These are phyloP conservation scores for Danio jaintianensis DNA, from an alignment of 2,797 vertebrate genomes.

Conservation along the genomic window DNA sequence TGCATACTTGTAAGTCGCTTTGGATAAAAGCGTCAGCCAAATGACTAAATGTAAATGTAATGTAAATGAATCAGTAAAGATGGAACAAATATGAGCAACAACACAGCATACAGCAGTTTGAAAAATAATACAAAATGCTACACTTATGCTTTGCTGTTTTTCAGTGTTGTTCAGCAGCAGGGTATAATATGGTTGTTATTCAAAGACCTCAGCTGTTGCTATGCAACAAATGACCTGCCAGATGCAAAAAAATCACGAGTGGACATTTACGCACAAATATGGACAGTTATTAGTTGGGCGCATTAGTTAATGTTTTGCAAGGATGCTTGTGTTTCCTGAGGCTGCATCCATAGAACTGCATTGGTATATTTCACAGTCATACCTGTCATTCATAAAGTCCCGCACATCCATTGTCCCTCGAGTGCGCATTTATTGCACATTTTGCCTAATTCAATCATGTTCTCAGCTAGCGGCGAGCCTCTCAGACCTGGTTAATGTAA, in stretches of 20 bases:
- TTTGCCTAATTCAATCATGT: constrained; percentile 4
- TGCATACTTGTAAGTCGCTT: too few species aligned
- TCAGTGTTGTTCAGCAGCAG: background rate
- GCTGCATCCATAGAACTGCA: background rate
- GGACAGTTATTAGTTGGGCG: constrained; percentile 29
- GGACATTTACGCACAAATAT: constrained; percentile 20
- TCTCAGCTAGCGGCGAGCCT: too few species aligned
- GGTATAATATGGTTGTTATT: constrained; percentile 21
- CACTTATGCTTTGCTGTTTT: background rate
- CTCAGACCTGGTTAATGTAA: background rate
- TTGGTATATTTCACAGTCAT: background rate
- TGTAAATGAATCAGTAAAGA: background rate
- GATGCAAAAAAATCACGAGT: constrained; percentile 11
- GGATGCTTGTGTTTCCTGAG: background rate
- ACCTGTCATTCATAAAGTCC: background rate
- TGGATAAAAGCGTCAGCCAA: too few species aligned
- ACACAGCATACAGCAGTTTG: too few species aligned
- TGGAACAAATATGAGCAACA: background rate
- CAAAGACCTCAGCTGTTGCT: constrained; percentile 26
- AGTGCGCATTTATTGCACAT: constrained; percentile 11
- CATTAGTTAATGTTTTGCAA: background rate
- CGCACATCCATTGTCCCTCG: constrained; percentile 4
- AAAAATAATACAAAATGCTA: background rate
- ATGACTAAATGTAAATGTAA: too few species aligned
- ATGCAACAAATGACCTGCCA: constrained; percentile 44